These are phyloP conservation scores for Eulemur rufifrons DNA, from an alignment of 2,113 vertebrate genomes.

Conservation along the genomic window DNA sequence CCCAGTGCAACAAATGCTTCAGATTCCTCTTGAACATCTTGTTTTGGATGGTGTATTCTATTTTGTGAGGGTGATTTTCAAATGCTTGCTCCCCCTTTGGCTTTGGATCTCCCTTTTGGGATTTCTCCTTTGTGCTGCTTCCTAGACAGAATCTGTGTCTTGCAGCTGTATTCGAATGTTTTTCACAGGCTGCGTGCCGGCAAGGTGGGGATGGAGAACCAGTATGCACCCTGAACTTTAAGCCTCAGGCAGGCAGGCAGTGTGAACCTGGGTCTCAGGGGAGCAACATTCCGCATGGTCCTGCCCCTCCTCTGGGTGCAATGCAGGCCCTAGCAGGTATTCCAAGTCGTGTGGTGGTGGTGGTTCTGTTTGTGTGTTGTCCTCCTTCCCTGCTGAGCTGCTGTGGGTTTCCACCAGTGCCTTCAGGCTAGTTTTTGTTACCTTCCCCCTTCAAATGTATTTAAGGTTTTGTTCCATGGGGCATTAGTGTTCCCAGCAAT, in stretches of 20 bases:
- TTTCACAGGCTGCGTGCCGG: not conserved
- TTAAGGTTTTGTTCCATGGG: not conserved
- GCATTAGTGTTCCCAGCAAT: not conserved
- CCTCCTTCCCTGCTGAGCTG: not conserved
- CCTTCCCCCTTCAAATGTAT: not conserved
- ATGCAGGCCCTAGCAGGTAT: not conserved
- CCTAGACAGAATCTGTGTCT: not conserved
- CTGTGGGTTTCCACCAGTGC: not conserved
- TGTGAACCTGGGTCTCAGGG: not conserved
- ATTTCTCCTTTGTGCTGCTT: not conserved
- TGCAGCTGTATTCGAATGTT: not conserved
- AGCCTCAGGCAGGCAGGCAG: too few species aligned
- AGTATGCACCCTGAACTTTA: not conserved
- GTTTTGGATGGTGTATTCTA: not conserved
- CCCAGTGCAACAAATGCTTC: not conserved
- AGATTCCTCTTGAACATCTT: not conserved
- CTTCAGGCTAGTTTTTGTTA: not conserved
- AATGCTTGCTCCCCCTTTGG: not conserved
- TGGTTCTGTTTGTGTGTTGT: not conserved
- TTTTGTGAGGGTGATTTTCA: not conserved
- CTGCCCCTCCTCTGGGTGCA: not conserved
- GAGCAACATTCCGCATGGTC: not conserved
- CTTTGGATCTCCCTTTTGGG: not conserved
- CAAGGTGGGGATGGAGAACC: fast-evolving
- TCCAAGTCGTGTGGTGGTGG: not conserved